Evolutionary conservation across 2,113 vertebrate genomes (phyloP).

Genomic region (Ochotona curzoniae): DNA sequence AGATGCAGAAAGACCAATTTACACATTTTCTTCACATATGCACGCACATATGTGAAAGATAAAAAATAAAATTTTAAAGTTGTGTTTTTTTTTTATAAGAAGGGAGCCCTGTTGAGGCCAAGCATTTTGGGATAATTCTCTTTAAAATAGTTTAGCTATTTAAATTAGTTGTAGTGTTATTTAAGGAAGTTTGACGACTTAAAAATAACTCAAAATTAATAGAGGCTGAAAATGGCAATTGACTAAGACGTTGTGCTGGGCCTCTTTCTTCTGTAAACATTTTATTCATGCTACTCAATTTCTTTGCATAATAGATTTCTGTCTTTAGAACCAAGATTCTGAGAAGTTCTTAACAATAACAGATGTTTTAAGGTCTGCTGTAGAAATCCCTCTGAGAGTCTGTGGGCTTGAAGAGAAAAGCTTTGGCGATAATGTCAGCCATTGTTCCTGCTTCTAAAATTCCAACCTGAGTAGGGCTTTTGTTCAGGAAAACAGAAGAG

Average conservation of each 20-base stretch:
- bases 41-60: too few species aligned
- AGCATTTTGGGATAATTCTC: slow-evolving; percentile 10
- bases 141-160: slow-evolving; percentile 6
- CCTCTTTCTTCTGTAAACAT: background rate
- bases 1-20: too few species aligned
- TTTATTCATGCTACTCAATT: background rate
- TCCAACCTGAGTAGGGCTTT: background rate
- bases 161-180: slow-evolving; percentile 21
- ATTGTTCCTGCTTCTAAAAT: background rate
- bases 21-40: too few species aligned
- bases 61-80: slow-evolving; percentile 23
- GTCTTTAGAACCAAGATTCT: background rate
- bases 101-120: background rate
- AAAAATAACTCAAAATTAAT: background rate
- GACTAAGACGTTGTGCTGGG: background rate
- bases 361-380: slow-evolving; percentile 36
- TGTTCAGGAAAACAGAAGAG: slow-evolving; percentile 23
- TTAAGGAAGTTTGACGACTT: background rate
- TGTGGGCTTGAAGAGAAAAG: background rate
- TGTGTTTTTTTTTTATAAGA: slow-evolving; percentile 48
- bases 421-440: background rate
- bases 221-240: background rate
- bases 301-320: background rate
- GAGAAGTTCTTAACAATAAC: background rate
- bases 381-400: background rate